A percentile compares a stretch with the other conserved stretches of the same genome.
phyloP scores from a whole-genome alignment of 1,140 invertebrate species.

The Neotoxoptera formosana region DNA sequence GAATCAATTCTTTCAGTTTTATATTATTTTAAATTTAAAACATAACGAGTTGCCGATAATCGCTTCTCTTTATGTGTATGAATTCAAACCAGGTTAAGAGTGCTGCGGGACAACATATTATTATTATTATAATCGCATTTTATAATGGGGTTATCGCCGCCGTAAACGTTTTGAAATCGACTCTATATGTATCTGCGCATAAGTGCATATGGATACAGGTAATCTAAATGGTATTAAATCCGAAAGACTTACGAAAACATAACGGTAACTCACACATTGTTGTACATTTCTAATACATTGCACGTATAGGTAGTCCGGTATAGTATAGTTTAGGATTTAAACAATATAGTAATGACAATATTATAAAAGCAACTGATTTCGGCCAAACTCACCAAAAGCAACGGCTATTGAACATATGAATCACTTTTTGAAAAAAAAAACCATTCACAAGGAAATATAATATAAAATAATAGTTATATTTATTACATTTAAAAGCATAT shows the following conservation, averaged over 20 bases:
- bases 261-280: neutral
- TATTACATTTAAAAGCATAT: too few relatives aligned
- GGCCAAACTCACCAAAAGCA: neutral
- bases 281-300: neutral
- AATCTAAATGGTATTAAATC: neutral
- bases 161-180: neutral
- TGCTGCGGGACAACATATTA: neutral
- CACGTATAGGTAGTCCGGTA: neutral
- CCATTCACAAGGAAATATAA: too few relatives aligned
- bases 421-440: neutral
- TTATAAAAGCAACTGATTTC: neutral
- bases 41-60: neutral
- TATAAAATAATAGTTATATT: too few relatives aligned
- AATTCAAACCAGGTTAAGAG: constrained; percentile 6
- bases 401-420: neutral
- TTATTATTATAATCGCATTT: neutral
- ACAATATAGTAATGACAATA: neutral
- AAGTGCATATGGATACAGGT: too few relatives aligned
- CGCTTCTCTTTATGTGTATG: neutral
- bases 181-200: neutral
- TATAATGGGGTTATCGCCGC: neutral
- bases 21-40: constrained; percentile 21
- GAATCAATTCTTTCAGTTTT: constrained; percentile 4
- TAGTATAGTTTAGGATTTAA: neutral
- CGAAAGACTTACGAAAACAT: neutral